These are phyloP conservation scores for Temnopleurus reevesii DNA, from an alignment of 53 echinoderm and acorn worm genomes.

Conservation along the genomic window DNA sequence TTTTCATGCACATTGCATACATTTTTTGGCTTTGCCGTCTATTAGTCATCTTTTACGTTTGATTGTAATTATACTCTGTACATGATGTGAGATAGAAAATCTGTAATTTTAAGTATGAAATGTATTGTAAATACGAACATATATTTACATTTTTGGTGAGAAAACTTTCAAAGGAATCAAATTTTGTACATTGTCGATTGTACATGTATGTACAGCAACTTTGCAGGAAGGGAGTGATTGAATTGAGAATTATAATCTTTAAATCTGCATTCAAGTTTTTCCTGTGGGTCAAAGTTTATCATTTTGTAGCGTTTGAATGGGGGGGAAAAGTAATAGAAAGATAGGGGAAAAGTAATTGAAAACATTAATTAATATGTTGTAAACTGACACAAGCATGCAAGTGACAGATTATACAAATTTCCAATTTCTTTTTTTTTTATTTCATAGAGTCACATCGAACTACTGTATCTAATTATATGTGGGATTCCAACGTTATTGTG, in stretches of 20 bases:
- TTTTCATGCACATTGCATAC: neutral
- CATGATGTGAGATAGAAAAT: constrained; percentile 44
- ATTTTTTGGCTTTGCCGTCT: neutral
- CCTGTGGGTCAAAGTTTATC: neutral
- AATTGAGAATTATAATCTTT: neutral
- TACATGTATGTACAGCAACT: neutral
- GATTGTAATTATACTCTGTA: constrained; percentile 42
- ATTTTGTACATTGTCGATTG: constrained; percentile 33
- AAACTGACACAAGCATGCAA: too few relatives aligned
- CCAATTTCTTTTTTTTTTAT: too few relatives aligned
- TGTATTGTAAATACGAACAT: constrained; percentile 53
- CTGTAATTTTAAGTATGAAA: constrained; percentile 31
- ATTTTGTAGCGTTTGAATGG: too few relatives aligned
- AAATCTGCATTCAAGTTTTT: neutral
- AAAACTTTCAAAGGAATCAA: neutral
- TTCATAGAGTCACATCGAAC: too few relatives aligned
- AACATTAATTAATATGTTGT: too few relatives aligned
- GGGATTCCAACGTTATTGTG: too few relatives aligned
- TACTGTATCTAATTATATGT: too few relatives aligned
- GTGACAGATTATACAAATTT: too few relatives aligned
- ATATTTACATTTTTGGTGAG: constrained; percentile 58
- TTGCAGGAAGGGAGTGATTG: neutral
- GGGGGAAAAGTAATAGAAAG: too few relatives aligned
- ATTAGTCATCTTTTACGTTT: neutral
- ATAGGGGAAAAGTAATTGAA: too few relatives aligned